Base-by-base conservation (phyloP, 2,113 vertebrate species). In the Rostratula benghalensis region DNA sequence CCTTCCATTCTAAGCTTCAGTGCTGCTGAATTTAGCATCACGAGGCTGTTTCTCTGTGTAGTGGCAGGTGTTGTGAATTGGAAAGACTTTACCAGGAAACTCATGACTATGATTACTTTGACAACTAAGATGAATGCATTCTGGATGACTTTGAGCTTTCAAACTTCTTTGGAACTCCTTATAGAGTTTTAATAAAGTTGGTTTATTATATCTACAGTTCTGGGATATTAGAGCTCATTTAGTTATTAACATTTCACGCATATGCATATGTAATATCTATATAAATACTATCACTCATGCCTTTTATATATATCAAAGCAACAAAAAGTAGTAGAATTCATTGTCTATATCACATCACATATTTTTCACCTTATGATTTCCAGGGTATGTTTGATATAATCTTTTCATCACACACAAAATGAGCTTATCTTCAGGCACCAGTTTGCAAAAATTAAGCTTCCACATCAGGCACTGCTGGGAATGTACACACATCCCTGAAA, bases 381-480 rank as follows among this genome's bases (percentile, higher is more conserved):
- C 18, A 76, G 78, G 11, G 11, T 46, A 14, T 70, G 27, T 74
- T 59, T 70, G 25, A 64, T 67, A 23, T 19, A 81, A 59, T 71
- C 30, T 63, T 92, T 83, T 87, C 67, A 63, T 21, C 12, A 56
- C 31, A 43, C 7, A 24, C 2, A 89, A 70, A 89, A 89, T 31
- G 9, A 90, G 24, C 22, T 90, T 63, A 57, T 70, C 21, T 89
- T 75, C 73, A 60, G 43, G 33, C 20, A 68, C 15, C 19, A 82
- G 27, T 87, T 71, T 68, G 46, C 61, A 84, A 76, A 85, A 87
- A 63, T 12, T 54, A 59, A 67, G 35, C 37, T 87, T 95, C 65
- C 9, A 33, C 12, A 25, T 60, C 16, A 92, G 70, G 16, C 25
- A 35, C 0, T 0, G 45, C 5, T 45, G 6, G 33, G 31, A 81